Percentiles rank a stretch among this genome's conserved stretches.
Conservation (phyloP, 2,888 invertebrate species). For the Acrobasis repandana region DNA sequence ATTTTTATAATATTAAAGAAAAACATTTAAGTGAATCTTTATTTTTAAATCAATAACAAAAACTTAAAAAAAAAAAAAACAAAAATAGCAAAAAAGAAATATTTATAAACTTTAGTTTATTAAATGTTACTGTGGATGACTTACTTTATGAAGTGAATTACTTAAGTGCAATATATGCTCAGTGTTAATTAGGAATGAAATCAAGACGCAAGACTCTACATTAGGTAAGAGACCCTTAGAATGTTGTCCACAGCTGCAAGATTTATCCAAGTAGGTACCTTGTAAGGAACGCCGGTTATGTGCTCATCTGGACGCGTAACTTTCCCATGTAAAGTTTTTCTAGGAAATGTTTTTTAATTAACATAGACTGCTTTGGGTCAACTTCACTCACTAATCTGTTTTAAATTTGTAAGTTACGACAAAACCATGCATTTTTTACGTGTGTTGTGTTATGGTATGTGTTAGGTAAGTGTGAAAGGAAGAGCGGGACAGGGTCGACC, state of each 20-base stretch:
- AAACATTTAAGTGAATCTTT: too few relatives aligned
- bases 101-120: too few relatives aligned
- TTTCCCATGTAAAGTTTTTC: constrained; percentile 14
- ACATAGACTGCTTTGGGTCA: constrained; percentile 10
- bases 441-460: too few relatives aligned
- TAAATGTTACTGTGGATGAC: too few relatives aligned
- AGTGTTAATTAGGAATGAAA: constrained; percentile 15
- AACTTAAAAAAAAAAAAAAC: too few relatives aligned
- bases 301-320: constrained; percentile 18
- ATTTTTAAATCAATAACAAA: too few relatives aligned
- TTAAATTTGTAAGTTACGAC: too few relatives aligned
- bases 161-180: not conserved
- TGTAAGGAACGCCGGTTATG: constrained; percentile 10
- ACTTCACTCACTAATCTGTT: not conserved
- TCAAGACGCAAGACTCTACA: constrained; percentile 12
- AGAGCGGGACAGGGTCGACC: too few relatives aligned
- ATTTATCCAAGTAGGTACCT: not conserved
- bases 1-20: too few relatives aligned
- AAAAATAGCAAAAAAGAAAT: too few relatives aligned
- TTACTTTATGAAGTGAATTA: not conserved
- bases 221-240: constrained; percentile 13
- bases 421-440: too few relatives aligned
- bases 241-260: constrained; percentile 5
- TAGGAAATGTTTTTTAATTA: constrained; percentile 20
- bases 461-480: too few relatives aligned